Evolutionary conservation across 2,113 vertebrate genomes (phyloP), one percentile per base, ranked within the genome.

Genomic region (Vidua chalybeata): DNA sequence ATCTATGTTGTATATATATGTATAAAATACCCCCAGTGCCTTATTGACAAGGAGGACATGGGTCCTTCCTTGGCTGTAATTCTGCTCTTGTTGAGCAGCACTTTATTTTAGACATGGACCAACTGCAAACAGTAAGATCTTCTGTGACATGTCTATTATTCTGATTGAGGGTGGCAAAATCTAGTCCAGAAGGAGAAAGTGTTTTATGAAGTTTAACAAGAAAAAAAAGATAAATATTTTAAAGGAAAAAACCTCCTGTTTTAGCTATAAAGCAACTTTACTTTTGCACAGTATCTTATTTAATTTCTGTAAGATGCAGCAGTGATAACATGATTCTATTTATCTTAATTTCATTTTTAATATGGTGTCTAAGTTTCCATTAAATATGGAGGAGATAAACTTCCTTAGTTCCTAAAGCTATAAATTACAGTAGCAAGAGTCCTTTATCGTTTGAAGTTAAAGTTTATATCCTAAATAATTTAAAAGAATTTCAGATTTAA

Each of bases 271-370:
- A 85, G 37, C 89, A 88, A 62, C 49, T 56, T 30, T 37, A n/a
- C 8, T 93, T 80, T 94, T 64, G 72, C 54, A 69, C 14, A 79
- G 16, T 45, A 46, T 72, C 35, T 83, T 91, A 59, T 74, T 92
- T 45, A 83, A 72, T 91, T 91, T 79, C 56, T 71, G 31, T 67
- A 61, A 90, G 48, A 69, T 2, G 1, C 9, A 10, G 22, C 59
- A 93, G 54, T n/a, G 62, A 74, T 73, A 86, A 76, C 24, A 69
- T 69, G 39, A 87, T 89, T 97, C 21, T 91, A 58, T 94, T 87
- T 89, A 83, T 94, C 92, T 93, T 96, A 84, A 96, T 96, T 93
- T 89, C 9, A 64, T 87, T 97, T 94, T 96, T 93, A 96, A 97
- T 96, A 94, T 41, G 8, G 28, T 68, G 72, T 87, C 87, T 93